Percentiles rank a stretch among this genome's conserved stretches.
phyloP scores from a whole-genome alignment of 2,113 vertebrate species.

The Piprites chloris region DNA sequence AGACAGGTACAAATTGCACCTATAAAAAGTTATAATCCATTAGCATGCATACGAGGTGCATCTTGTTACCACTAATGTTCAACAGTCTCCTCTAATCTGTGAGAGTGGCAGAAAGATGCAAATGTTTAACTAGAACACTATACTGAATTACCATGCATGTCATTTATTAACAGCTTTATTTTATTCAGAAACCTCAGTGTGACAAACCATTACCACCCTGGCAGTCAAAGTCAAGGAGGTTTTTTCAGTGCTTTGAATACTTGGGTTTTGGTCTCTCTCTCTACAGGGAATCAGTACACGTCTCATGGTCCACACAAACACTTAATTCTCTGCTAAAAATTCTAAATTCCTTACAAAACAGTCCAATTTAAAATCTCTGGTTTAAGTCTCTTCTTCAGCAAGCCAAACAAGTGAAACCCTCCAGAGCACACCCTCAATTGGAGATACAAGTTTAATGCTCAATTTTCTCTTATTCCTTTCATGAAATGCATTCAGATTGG shows the following conservation, averaged over 20 bases:
- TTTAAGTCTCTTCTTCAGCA: neutral
- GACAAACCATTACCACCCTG: neutral
- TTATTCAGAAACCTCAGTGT: neutral
- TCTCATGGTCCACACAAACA: neutral
- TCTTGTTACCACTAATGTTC: neutral
- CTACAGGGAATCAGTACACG: neutral
- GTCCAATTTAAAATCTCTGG: neutral
- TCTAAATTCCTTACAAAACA: neutral
- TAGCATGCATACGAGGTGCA: neutral
- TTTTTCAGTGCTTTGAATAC: neutral
- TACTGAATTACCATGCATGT: neutral
- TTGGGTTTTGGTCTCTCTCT: neutral
- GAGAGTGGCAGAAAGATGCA: neutral
- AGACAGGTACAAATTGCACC: conserved; percentile 22
- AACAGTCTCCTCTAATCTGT: neutral
- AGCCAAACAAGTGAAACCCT: neutral
- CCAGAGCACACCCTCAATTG: neutral
- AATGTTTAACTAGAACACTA: neutral
- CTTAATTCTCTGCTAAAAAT: neutral
- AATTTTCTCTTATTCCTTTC: neutral
- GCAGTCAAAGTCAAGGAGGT: neutral
- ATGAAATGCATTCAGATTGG: neutral
- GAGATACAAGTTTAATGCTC: neutral
- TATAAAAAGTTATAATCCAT: conserved; percentile 30
- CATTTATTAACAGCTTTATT: neutral